Evolutionary conservation across 1,140 invertebrate genomes (phyloP).

Genomic region (Sminthurinus signatus): DNA sequence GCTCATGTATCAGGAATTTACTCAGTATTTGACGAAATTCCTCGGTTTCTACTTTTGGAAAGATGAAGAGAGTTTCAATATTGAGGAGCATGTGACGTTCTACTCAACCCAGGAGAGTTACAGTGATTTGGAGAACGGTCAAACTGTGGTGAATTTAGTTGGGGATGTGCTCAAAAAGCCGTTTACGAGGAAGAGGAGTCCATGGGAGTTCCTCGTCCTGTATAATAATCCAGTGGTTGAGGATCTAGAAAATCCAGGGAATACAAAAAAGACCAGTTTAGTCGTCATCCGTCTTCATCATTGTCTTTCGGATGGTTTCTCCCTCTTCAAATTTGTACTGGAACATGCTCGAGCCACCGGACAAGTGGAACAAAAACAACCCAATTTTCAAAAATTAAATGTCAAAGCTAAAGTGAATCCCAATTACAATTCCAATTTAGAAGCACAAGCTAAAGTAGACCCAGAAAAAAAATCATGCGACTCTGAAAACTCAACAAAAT

Average conservation of each 20-base stretch:
- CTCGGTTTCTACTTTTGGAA: slow-evolving; percentile 23
- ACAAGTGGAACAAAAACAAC: not conserved
- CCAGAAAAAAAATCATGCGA: too few species aligned
- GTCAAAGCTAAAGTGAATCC: not conserved
- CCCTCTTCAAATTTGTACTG: not conserved
- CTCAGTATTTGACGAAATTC: slow-evolving; percentile 2
- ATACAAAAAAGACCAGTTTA: not conserved
- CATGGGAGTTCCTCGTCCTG: not conserved
- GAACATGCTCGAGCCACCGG: not conserved
- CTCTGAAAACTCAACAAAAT: too few species aligned
- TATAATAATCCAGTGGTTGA: not conserved
- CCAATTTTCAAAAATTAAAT: not conserved
- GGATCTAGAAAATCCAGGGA: too few species aligned
- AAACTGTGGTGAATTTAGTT: not conserved
- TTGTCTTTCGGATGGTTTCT: not conserved
- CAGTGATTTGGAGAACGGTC: not conserved
- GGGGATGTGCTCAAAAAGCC: not conserved
- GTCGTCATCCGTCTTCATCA: not conserved
- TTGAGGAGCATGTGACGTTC: slow-evolving; percentile 10
- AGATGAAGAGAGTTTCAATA: slow-evolving; percentile 6
- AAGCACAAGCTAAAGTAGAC: too few species aligned
- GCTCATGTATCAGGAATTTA: slow-evolving; percentile 6
- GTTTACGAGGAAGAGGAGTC: not conserved
- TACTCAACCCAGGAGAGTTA: not conserved
- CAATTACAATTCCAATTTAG: too few species aligned